Conservation (phyloP, 2,797 vertebrate genomes). For the Sebastes minor region DNA sequence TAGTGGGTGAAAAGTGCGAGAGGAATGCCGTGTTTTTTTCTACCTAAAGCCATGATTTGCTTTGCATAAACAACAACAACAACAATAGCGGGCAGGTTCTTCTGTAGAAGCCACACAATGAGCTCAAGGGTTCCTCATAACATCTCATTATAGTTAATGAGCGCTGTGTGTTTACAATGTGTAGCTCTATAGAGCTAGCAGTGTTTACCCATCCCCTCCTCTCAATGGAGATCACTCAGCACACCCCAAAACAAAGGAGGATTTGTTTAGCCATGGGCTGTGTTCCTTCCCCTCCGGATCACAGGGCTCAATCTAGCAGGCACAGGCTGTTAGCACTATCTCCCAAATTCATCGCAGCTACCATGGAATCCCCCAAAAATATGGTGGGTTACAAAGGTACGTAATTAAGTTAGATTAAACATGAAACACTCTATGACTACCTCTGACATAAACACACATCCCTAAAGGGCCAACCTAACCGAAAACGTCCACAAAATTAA, state of each 20-base stretch:
- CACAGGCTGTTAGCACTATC: slow-evolving; percentile 69
- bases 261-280: slow-evolving; percentile 82
- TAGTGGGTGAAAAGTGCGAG: slow-evolving; percentile 64
- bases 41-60: slow-evolving; percentile 76
- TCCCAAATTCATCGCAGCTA: slow-evolving; percentile 71
- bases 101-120: slow-evolving; percentile 80
- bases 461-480: not conserved
- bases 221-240: slow-evolving; percentile 83
- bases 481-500: slow-evolving; percentile 26
- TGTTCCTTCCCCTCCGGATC: slow-evolving; percentile 77
- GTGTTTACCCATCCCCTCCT: slow-evolving; percentile 82
- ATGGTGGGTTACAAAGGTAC: slow-evolving; percentile 56
- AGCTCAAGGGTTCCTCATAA: slow-evolving; percentile 82
- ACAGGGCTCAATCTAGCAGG: slow-evolving; percentile 75
- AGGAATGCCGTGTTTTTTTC: slow-evolving; percentile 59
- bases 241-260: slow-evolving; percentile 81
- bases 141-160: slow-evolving; percentile 87
- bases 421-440: slow-evolving; percentile 41
- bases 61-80: slow-evolving; percentile 82
- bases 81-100: slow-evolving; percentile 80
- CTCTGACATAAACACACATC: slow-evolving; percentile 26
- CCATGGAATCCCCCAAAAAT: slow-evolving; percentile 69
- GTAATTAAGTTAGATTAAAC: slow-evolving; percentile 68
- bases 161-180: slow-evolving; percentile 83
- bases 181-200: slow-evolving; percentile 80